phyloP scores from a whole-genome alignment of 2,888 invertebrate genomes.

The Bugula neritina region DNA sequence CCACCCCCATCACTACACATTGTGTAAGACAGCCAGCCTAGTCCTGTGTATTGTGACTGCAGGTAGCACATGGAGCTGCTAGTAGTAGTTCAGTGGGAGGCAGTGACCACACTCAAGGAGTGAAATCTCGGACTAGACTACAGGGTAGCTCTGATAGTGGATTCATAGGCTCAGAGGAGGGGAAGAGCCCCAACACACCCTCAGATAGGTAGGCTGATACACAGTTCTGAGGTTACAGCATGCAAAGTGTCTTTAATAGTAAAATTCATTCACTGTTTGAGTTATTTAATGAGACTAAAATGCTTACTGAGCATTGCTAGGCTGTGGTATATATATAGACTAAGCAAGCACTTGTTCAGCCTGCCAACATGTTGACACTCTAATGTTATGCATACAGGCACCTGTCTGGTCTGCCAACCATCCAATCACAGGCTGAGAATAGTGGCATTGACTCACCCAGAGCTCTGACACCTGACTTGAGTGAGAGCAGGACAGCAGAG shows the following conservation, averaged over 20 bases:
- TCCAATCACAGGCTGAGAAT: constrained; percentile 26
- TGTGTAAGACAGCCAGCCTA: too few relatives aligned
- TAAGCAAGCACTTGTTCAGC: not conserved
- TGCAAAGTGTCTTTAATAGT: too few relatives aligned
- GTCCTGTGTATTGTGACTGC: not conserved
- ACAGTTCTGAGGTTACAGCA: too few relatives aligned
- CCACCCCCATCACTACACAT: too few relatives aligned
- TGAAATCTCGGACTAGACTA: not conserved
- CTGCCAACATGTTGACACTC: too few relatives aligned
- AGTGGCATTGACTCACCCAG: constrained; percentile 19
- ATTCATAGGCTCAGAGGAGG: constrained; percentile 21
- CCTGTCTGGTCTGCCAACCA: constrained; percentile 11
- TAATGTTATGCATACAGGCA: constrained; percentile 1
- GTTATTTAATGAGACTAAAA: too few relatives aligned
- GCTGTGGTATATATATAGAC: not conserved
- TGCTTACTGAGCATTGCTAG: not conserved
- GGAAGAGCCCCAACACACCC: constrained; percentile 23
- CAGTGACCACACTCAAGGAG: constrained; percentile 4
- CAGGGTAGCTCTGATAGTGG: constrained; percentile 24
- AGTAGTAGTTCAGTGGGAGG: constrained; percentile 4
- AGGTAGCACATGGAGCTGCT: constrained; percentile 7
- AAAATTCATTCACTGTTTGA: too few relatives aligned
- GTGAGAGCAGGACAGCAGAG: constrained; percentile 22
- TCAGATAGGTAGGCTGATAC: constrained; percentile 1
- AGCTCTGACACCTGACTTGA: constrained; percentile 20